Percentiles rank a stretch among this genome's conserved stretches.
Evolutionary conservation across 1,140 invertebrate genomes (phyloP).

Genomic region (Tetraneura akinire): DNA sequence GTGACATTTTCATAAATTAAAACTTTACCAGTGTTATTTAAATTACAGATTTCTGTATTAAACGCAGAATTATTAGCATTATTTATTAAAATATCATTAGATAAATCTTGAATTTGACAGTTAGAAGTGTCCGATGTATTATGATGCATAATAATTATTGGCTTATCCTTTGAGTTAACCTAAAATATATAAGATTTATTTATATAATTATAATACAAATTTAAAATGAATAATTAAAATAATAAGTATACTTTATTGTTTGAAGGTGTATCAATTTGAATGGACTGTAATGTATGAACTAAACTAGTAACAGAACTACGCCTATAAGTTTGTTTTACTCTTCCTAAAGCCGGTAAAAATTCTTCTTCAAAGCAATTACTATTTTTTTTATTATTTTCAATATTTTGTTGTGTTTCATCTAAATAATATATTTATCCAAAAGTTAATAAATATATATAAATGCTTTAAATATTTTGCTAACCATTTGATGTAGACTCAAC

Average conservation of each 20-base stretch:
- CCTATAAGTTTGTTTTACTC: slow-evolving; percentile 25
- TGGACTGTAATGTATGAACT: slow-evolving; percentile 44
- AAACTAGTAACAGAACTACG: slow-evolving; percentile 47
- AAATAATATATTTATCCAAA: neutral
- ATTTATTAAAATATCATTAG: slow-evolving; percentile 43
- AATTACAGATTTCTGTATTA: slow-evolving; percentile 39
- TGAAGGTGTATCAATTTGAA: slow-evolving; percentile 35
- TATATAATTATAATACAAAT: neutral
- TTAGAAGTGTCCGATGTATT: slow-evolving; percentile 28
- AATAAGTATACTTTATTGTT: slow-evolving; percentile 36
- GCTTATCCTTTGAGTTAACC: slow-evolving; percentile 18
- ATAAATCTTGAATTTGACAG: slow-evolving; percentile 13
- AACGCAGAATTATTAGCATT: slow-evolving; percentile 49
- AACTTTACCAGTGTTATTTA: slow-evolving; percentile 16
- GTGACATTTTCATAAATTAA: neutral
- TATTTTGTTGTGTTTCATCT: slow-evolving; percentile 49
- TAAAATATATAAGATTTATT: neutral
- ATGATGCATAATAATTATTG: slow-evolving; percentile 46
- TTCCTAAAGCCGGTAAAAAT: slow-evolving; percentile 47
- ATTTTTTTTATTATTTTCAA: slow-evolving; percentile 47
- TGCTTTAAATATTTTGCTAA: neutral
- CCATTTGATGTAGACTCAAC: slow-evolving; percentile 73
- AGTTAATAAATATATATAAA: neutral
- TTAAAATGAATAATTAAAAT: neutral
- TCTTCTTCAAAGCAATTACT: slow-evolving; percentile 44